Evolutionary conservation across 2,888 invertebrate species (phyloP), one percentile per base, ranked within the genome.

Genomic region (Rugalucina vietnamica): DNA sequence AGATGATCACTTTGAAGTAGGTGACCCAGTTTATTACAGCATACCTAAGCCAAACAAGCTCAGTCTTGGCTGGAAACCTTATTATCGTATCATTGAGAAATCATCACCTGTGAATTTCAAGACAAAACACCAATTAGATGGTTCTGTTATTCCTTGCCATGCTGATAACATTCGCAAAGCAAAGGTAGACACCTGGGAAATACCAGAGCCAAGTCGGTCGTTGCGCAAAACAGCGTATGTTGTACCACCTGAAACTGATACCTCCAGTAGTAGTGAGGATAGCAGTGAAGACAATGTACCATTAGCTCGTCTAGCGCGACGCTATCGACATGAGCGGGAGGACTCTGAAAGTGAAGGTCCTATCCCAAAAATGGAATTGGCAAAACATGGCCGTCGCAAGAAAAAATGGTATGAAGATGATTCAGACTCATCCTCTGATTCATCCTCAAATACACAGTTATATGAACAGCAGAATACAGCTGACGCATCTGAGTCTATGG

Each of bases 41-140:
- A 18, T 83, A n/a, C 79, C 79, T 73, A 39, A 74, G 54, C 72
- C 75, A 50, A 73, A 57, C 37, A 86, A 89, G 76, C 49, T 82
- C 29, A 74, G 84, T 37, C 24, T 24, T 43, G 85, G 79, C 34
- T 88, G 87, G 87, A 60, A 54, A 14, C 87, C 82, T 4, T 85
- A 43, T 43, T 43, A 77, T 73, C 82, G 78, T 10, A 69, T 50
- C 27, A n/a, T n/a, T n/a, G n/a, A n/a, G n/a, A n/a, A n/a, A n/a
- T n/a, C n/a, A n/a, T n/a, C n/a, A n/a, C n/a, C n/a, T n/a, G n/a
- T n/a, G n/a, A n/a, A n/a, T n/a, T n/a, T n/a, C n/a, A n/a, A n/a
- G n/a, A n/a, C n/a, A n/a, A n/a, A n/a, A n/a, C n/a, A n/a, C n/a
- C n/a, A n/a, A n/a, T n/a, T n/a, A n/a, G n/a, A n/a, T n/a, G n/a